Conservation (phyloP, 2,888 invertebrate genomes). For the Microplitis deprimator region DNA sequence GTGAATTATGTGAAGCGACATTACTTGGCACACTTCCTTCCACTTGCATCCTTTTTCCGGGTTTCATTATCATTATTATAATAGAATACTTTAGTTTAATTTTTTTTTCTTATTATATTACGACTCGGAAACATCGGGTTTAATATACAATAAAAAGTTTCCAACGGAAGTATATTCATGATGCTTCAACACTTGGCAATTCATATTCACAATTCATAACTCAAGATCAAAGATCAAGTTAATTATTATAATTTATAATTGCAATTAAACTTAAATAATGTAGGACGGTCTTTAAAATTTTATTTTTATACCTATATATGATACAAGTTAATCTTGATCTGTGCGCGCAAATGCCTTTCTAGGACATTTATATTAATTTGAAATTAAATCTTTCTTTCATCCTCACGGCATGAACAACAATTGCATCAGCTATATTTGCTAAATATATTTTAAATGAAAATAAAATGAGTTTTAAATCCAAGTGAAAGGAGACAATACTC, state of each 20-base stretch:
- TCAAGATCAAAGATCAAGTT: constrained; percentile 1
- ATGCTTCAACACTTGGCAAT: not conserved
- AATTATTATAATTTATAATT: constrained; percentile 1
- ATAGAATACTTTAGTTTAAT: too few species aligned
- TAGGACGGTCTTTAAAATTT: not conserved
- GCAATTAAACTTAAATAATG: not conserved
- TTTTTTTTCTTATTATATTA: constrained; percentile 16
- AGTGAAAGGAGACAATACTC: not conserved
- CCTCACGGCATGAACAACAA: not conserved
- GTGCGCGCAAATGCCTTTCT: constrained; percentile 20
- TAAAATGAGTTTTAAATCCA: not conserved
- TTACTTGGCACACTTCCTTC: constrained; percentile 32
- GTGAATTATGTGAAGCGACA: constrained; percentile 32
- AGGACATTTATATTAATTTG: constrained; percentile 9
- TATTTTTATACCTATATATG: not conserved
- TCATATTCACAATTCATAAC: not conserved
- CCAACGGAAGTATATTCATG: not conserved
- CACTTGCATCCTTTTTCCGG: constrained; percentile 34
- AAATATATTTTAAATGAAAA: not conserved
- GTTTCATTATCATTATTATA: constrained; percentile 24
- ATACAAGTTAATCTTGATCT: not conserved
- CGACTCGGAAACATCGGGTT: not conserved
- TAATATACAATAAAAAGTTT: constrained; percentile 2
- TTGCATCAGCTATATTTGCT: not conserved
- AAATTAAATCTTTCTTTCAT: not conserved